These are phyloP conservation scores for Papilio gigon DNA, from an alignment of 2,888 invertebrate species.

Conservation along the genomic window DNA sequence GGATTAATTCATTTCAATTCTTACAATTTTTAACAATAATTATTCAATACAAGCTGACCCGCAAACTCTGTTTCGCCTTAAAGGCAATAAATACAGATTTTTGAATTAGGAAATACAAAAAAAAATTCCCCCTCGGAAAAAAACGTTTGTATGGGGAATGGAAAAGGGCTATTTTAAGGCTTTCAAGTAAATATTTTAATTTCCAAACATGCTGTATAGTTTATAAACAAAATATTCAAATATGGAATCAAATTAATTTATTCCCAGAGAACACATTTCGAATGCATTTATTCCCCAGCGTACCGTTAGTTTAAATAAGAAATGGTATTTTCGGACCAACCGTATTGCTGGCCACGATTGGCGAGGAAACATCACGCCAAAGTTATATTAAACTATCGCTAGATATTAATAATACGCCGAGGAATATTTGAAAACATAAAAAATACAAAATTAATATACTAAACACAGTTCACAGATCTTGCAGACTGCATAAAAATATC, in stretches of 20 bases:
- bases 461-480: background rate
- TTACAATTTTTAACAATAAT: too few relatives aligned
- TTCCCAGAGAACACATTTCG: conserved; percentile 6
- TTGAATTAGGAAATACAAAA: too few relatives aligned
- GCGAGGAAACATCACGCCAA: background rate
- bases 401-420: background rate
- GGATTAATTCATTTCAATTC: too few relatives aligned
- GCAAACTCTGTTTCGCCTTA: too few relatives aligned
- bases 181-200: background rate
- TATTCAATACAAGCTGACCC: too few relatives aligned
- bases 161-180: too few relatives aligned
- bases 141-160: too few relatives aligned
- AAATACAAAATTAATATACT: too few relatives aligned
- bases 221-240: conserved; percentile 14
- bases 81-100: too few relatives aligned
- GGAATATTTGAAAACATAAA: background rate
- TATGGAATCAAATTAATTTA: conserved; percentile 13
- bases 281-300: conserved; percentile 21
- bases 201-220: conserved; percentile 1
- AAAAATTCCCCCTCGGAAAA: too few relatives aligned
- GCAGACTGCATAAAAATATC: conserved; percentile 3
- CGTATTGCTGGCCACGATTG: background rate
- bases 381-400: background rate
- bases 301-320: conserved; percentile 9
- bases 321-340: conserved; percentile 7